phyloP scores from a whole-genome alignment of 2,113 vertebrate genomes.

The Thomomys bottae region DNA sequence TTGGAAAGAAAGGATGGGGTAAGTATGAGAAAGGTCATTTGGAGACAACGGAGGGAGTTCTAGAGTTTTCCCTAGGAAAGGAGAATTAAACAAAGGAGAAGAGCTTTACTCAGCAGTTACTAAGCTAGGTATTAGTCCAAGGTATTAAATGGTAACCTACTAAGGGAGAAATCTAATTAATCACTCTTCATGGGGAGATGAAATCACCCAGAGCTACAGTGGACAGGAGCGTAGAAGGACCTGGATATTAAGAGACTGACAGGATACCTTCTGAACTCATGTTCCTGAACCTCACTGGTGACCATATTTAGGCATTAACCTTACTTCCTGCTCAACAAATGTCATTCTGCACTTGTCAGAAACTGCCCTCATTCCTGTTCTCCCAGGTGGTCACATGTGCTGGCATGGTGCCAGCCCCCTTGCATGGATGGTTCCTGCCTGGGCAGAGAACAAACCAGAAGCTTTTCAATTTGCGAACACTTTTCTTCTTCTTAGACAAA shows the following conservation, averaged over 20 bases:
- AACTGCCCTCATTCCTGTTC: slow-evolving; percentile 38
- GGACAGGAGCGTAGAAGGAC: not conserved
- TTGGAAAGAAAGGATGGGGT: not conserved
- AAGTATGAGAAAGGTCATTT: not conserved
- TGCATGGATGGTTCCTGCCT: not conserved
- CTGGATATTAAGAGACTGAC: not conserved
- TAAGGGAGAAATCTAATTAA: not conserved
- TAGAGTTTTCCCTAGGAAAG: not conserved
- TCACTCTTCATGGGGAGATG: not conserved
- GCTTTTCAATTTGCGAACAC: not conserved
- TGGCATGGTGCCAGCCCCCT: slow-evolving; percentile 10
- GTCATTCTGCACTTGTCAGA: slow-evolving; percentile 56
- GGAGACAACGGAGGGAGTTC: not conserved
- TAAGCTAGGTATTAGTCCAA: not conserved
- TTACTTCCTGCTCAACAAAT: not conserved
- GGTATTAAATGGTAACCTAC: not conserved
- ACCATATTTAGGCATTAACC: slow-evolving; percentile 53
- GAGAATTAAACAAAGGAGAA: not conserved
- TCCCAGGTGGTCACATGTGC: slow-evolving; percentile 63
- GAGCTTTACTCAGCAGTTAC: not conserved
- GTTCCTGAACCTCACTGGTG: not conserved
- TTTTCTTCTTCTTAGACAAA: not conserved
- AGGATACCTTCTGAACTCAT: slow-evolving; percentile 14
- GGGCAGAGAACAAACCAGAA: not conserved
- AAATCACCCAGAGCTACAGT: not conserved